Base-by-base conservation (phyloP, 2,888 invertebrate species). In the Drosophila kuntzei region DNA sequence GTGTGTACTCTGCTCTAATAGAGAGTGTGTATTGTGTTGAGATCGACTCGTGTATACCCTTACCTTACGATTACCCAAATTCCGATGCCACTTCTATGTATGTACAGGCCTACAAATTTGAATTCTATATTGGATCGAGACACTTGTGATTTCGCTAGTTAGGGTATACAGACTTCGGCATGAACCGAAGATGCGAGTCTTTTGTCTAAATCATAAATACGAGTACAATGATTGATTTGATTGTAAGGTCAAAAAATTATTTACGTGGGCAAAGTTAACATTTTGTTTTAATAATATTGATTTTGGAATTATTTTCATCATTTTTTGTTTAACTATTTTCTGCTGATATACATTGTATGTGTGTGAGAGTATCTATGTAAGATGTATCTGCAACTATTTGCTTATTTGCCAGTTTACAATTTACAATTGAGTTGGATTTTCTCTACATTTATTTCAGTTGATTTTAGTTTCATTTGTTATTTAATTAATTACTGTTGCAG, bases 251-350 rank as follows among this genome's bases (percentile, higher is more conserved):
- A 16, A 70, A 89, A 76, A 12, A 32, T 77, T 61, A 73, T 62
- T 88, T 86, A 84, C 86, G 89, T 86, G 86, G 86, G 86, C 80
- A 77, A 83, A 86, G 88, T 84, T 87, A 88, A 86, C 88, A 64
- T 71, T 84, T 85, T 80, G 82, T 86, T 76, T 63, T 69, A 22
- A 63, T 55, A 64, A 57, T 54, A 36, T 36, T 34, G 25, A 46
- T 46, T 20, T 51, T 54, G 43, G 43, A 39, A 7, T 44, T 25
- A n/a, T 25, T 4, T 25, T 5, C 25, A 6, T 20, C 8, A 2
- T 20, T 20, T n/a, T 32, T 20, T 47, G 36, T 64, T 75, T 27
- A 67, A 76, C 67, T 71, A 58, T 71, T 75, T 75, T 49, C 53
- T 57, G 43, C 43, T 53, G 34, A 34, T 53, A 57, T 62, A 37